Conservation (phyloP, 2,113 vertebrate genomes). For the Hippocampus abdominalis region DNA sequence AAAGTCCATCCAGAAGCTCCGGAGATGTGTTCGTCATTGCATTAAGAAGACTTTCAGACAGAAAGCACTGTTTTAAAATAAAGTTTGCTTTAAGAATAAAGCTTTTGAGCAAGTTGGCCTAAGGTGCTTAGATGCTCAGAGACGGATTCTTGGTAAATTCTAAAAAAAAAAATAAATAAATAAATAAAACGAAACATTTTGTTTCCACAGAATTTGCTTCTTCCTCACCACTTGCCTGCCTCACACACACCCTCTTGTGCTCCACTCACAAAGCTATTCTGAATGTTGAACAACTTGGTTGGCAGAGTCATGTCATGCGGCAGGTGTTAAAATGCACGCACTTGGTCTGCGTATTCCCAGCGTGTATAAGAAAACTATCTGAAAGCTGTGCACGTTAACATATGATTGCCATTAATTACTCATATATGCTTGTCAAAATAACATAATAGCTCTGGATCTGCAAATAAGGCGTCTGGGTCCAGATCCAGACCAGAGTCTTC, state of each 20-base stretch:
- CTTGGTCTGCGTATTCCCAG: neutral
- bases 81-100: neutral
- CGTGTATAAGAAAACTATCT: neutral
- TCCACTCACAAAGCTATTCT: neutral
- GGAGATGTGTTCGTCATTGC: neutral
- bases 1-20: neutral
- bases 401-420: neutral
- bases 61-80: slow-evolving; percentile 19
- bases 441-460: neutral
- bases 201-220: neutral
- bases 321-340: neutral
- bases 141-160: neutral
- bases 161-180: neutral
- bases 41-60: slow-evolving; percentile 4
- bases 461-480: neutral
- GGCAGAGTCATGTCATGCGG: neutral
- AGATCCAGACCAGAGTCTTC: neutral
- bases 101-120: neutral
- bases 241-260: neutral
- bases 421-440: neutral
- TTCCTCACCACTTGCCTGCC: neutral
- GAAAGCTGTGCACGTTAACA: neutral
- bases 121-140: neutral
- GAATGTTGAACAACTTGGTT: neutral
- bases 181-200: neutral